Conservation (phyloP, 2,888 invertebrate genomes). For the Buathra laborator region DNA sequence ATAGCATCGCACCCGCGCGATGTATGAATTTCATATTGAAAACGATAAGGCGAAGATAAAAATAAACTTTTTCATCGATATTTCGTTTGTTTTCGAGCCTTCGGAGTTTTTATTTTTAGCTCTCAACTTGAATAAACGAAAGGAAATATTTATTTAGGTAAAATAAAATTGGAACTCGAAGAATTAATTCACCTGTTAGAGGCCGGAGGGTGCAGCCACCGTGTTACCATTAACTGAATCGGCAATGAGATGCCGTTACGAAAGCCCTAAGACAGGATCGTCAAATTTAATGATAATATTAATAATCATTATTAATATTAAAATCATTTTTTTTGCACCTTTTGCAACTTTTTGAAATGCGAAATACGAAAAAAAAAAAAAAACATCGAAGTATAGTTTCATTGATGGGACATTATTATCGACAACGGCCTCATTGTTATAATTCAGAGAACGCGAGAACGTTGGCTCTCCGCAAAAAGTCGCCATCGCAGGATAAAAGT, state of each 20-base stretch:
- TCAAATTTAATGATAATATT: too few relatives aligned
- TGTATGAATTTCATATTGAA: conserved; percentile 27
- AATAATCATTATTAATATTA: too few relatives aligned
- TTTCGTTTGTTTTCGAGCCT: background rate
- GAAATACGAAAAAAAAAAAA: too few relatives aligned
- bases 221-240: background rate
- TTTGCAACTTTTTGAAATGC: too few relatives aligned
- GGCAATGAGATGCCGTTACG: background rate
- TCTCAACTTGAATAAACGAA: background rate
- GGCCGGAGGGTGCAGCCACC: conserved; percentile 4
- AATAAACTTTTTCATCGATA: background rate
- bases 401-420: too few relatives aligned
- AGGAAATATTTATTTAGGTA: conserved; percentile 5
- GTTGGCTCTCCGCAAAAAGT: too few relatives aligned
- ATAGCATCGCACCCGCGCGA: background rate
- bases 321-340: too few relatives aligned
- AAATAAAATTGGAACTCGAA: background rate
- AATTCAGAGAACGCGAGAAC: too few relatives aligned
- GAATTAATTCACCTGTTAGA: conserved; percentile 1
- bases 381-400: too few relatives aligned
- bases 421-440: too few relatives aligned
- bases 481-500: too few relatives aligned
- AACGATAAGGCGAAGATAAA: conserved; percentile 3
- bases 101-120: background rate
- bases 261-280: too few relatives aligned